A percentile compares a stretch with the other conserved stretches of the same genome.
These are phyloP conservation scores for Tetraodon nigroviridis DNA, from an alignment of 2,113 vertebrate species.

Conservation along the genomic window DNA sequence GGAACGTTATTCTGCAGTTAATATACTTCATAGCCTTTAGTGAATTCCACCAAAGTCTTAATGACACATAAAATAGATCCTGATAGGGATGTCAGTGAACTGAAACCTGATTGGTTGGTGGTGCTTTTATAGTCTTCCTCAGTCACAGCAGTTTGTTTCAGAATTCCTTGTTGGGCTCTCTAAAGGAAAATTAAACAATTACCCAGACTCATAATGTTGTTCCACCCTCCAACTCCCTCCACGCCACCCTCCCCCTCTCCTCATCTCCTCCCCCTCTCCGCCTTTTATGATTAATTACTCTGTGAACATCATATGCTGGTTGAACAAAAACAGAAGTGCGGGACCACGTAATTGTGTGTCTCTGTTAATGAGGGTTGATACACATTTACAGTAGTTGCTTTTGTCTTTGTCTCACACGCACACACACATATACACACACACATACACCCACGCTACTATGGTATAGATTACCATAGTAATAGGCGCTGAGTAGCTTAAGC, in stretches of 20 bases:
- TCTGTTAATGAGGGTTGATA: conserved; percentile 72
- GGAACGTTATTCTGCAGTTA: not conserved
- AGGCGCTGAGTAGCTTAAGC: conserved; percentile 65
- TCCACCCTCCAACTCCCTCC: conserved; percentile 32
- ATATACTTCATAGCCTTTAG: not conserved
- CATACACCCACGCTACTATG: conserved; percentile 6
- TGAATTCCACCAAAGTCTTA: not conserved
- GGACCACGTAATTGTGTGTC: conserved; percentile 64
- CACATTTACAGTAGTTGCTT: conserved; percentile 45
- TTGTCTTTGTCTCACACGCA: conserved; percentile 42
- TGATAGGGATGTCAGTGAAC: not conserved
- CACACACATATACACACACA: conserved; percentile 7
- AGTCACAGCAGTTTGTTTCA: conserved; percentile 57
- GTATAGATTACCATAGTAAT: conserved; percentile 72
- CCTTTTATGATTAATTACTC: conserved; percentile 76
- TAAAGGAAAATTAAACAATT: conserved; percentile 75
- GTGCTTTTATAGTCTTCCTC: conserved; percentile 23
- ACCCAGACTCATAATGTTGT: conserved; percentile 71
- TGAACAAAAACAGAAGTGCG: conserved; percentile 73
- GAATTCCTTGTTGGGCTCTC: conserved; percentile 64
- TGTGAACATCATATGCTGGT: conserved; percentile 70
- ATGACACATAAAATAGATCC: not conserved
- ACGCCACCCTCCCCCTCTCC: conserved; percentile 7
- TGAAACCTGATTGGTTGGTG: not conserved
- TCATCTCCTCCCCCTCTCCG: conserved; percentile 59